Evolutionary conservation across 2,888 invertebrate genomes (phyloP).

Genomic region (Xanthorhoe designata): DNA sequence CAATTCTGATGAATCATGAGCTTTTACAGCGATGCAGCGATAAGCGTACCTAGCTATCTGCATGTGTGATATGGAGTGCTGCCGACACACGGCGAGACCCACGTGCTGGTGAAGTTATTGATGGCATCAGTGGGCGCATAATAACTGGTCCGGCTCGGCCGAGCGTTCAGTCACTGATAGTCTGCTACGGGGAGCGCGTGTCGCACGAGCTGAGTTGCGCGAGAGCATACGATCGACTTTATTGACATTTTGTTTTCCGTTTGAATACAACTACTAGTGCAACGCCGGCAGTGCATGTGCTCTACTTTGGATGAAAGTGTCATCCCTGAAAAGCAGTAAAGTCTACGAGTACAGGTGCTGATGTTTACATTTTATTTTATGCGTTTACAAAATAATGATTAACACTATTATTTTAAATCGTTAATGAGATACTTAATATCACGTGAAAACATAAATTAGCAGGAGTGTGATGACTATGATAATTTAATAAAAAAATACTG

Average conservation of each 20-base stretch:
- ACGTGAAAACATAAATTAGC: conserved; percentile 5
- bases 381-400: conserved; percentile 6
- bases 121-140: conserved; percentile 81
- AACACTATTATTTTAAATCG: background rate
- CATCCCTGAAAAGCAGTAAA: conserved; percentile 65
- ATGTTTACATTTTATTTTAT: conserved; percentile 40
- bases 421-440: conserved; percentile 10
- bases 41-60: conserved; percentile 64
- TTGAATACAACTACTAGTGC: conserved; percentile 61
- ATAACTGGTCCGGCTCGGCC: conserved; percentile 76
- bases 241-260: conserved; percentile 54
- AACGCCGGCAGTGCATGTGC: conserved; percentile 68
- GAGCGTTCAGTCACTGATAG: conserved; percentile 80
- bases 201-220: conserved; percentile 68
- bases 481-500: conserved; percentile 4
- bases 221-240: conserved; percentile 69
- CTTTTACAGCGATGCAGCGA: conserved; percentile 82
- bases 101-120: conserved; percentile 80
- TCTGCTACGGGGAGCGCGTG: conserved; percentile 74
- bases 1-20: conserved; percentile 81
- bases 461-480: conserved; percentile 8
- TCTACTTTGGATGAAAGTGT: conserved; percentile 61
- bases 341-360: conserved; percentile 77
- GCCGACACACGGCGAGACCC: conserved; percentile 62
- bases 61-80: conserved; percentile 66